Base-by-base conservation (phyloP, 2,113 vertebrate genomes). In the Paralichthys olivaceus region DNA sequence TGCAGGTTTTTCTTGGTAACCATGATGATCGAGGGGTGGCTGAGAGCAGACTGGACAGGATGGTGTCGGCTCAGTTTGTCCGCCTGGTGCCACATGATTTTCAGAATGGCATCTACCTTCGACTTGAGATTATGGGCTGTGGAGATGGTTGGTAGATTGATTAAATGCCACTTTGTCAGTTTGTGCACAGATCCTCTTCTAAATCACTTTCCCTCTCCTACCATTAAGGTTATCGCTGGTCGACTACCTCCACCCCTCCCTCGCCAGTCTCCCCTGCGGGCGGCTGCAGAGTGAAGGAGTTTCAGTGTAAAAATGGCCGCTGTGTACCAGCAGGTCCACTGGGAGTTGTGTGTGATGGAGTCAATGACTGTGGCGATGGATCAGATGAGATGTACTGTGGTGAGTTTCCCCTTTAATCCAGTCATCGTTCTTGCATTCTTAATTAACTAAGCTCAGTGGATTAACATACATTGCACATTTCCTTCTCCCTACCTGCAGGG, bases 51-150 rank as follows among this genome's bases (percentile, higher is more conserved):
- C 92, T 97, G 34, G 90, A 93, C 89, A 91, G 64, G 74, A 93
- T 94, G 92, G 94, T 97, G 71, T 90, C 72, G 0, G 94, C 95
- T 0, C 95, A 5, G 60, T 94, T 94, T 1, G 76, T 97, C 37
- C 94, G 96, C 7, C 72, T 97, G 69, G 77, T 96, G n/a, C 96
- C 95, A 1, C 94, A 85, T 0, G 86, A 93, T 70, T 95, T 93
- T 77, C 89, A 93, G 69, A 91, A 87, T 0, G 84, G 91, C 64
- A 88, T 95, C 72, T 94, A 94, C 80, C 92, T 95, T 40, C 88
- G 93, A 0, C 77, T 93, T 4, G 96, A 97, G 89, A 87, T 97
- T 47, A 95, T 97, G 92, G 97, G 97, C 80, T 98, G 97, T 54
- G 90, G 87, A 4, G 83, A 93, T 85, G 94, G 96, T 95, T 57